Conservation (phyloP, 1,140 invertebrate species). For the Oryzaephilus surinamensis region DNA sequence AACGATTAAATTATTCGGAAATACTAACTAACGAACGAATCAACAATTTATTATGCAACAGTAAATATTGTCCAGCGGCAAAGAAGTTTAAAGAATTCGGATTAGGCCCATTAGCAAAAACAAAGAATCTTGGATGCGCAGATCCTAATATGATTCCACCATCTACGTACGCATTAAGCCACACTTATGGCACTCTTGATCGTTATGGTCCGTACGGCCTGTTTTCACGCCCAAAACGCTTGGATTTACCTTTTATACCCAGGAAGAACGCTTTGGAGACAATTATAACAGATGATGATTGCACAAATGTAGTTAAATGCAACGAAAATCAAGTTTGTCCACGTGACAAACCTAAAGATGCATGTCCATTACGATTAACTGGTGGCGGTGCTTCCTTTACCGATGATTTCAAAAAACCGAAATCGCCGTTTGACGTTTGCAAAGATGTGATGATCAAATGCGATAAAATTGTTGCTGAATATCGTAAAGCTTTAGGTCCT, state of each 20-base stretch:
- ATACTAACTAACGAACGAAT: conserved; percentile 25
- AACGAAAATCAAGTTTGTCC: no score
- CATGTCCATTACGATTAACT: conserved; percentile 12
- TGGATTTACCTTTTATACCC: conserved; percentile 24
- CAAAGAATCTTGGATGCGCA: conserved; percentile 27
- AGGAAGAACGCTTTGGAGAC: no score
- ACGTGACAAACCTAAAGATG: background rate
- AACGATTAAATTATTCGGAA: conserved; percentile 2
- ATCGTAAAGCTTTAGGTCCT: conserved; percentile 28
- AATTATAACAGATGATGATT: no score
- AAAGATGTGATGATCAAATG: conserved; percentile 32
- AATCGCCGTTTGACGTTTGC: conserved; percentile 25
- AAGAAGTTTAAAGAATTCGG: conserved; percentile 30
- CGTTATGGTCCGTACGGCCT: conserved; percentile 31
- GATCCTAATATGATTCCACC: conserved; percentile 23
- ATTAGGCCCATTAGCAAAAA: conserved; percentile 30
- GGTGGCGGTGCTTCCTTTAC: conserved; percentile 15
- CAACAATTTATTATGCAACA: conserved; percentile 25
- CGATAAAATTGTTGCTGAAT: conserved; percentile 28
- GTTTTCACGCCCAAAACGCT: conserved; percentile 25
- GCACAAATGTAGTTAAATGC: no score
- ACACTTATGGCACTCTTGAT: conserved; percentile 30
- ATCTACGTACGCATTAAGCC: conserved; percentile 28
- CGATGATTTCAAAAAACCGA: background rate
- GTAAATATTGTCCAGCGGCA: conserved; percentile 31